phyloP scores from a whole-genome alignment of 2,888 invertebrate species.

The Gasteruption jaculator region DNA sequence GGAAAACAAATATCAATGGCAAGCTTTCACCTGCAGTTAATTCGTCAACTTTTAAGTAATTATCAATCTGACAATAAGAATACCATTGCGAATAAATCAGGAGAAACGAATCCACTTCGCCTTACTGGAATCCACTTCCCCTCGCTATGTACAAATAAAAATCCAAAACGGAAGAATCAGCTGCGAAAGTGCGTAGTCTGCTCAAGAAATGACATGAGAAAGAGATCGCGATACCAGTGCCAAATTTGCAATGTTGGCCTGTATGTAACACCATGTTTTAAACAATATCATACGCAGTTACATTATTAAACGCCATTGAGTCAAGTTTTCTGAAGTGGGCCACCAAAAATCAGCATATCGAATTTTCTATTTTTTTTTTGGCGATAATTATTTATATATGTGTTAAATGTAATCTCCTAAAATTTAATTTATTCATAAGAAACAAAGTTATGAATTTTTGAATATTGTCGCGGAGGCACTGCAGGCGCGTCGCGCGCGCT shows the following conservation, averaged over 20 bases:
- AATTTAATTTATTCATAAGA: too few species aligned
- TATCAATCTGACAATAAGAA: conserved; percentile 8
- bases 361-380: too few species aligned
- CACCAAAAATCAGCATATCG: too few species aligned
- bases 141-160: conserved; percentile 12
- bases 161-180: conserved; percentile 11
- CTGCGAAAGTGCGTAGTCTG: conserved; percentile 14
- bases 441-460: too few species aligned
- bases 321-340: too few species aligned
- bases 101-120: conserved; percentile 14
- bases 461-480: too few species aligned
- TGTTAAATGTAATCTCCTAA: too few species aligned
- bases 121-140: conserved; percentile 17
- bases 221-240: conserved; percentile 11
- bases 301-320: too few species aligned
- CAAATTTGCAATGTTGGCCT: conserved; percentile 15
- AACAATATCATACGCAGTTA: too few species aligned
- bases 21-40: conserved; percentile 18
- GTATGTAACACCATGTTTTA: conserved; percentile 10
- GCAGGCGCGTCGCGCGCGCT: too few species aligned
- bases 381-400: too few species aligned
- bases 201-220: conserved; percentile 14
- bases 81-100: conserved; percentile 16
- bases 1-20: conserved; percentile 11
- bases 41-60: conserved; percentile 16